Base-by-base conservation (phyloP, 2,888 invertebrate genomes). In the Xylophagus ater region DNA sequence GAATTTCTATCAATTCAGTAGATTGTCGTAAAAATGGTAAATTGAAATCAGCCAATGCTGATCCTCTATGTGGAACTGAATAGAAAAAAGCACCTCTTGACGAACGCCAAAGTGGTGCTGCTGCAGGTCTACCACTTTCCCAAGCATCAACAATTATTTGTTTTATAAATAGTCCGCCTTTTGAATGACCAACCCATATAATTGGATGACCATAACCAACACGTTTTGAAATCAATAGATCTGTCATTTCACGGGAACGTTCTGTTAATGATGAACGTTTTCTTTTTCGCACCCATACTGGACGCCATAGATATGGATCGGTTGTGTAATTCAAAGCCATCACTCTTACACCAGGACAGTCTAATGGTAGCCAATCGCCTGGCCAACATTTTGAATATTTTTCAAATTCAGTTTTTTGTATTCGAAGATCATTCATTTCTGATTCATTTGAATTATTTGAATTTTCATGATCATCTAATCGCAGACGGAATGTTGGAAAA, bases 81-180 rank as follows among this genome's bases (percentile, higher is more conserved):
- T 85, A 88, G 64, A 89, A 87, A 66, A 89, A 74, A 45, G 83
- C 76, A 1, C 76, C 79, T 4, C 68, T 67, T 6, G 78, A 76
- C 19, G 67, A 66, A 1, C 57, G 49, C 68, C 74, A 78, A 1
- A 81, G 59, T 2, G 65, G 62, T 5, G 56, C 56, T 36, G 66
- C 56, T 30, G 65, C 57, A 6, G 60, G 54, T 0, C 62, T 48
- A 1, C 71, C 67, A 32, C 69, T 66, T 48, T 70, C 70, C 60
- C 66, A 70, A 32, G 70, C 72, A 62, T 79, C 74, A 20, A 80
- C 72, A 30, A 87, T 72, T 37, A 89, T 81, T 60, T 87, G 81
- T 56, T 90, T 90, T 15, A 88, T 80, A 50, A 85, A 79, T 1
- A 90, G 65, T 0, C 89, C 90, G 4, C 92, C 92, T 65, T 90